These are phyloP conservation scores for Diorhabda sublineata DNA, from an alignment of 1,140 invertebrate genomes.

Conservation along the genomic window DNA sequence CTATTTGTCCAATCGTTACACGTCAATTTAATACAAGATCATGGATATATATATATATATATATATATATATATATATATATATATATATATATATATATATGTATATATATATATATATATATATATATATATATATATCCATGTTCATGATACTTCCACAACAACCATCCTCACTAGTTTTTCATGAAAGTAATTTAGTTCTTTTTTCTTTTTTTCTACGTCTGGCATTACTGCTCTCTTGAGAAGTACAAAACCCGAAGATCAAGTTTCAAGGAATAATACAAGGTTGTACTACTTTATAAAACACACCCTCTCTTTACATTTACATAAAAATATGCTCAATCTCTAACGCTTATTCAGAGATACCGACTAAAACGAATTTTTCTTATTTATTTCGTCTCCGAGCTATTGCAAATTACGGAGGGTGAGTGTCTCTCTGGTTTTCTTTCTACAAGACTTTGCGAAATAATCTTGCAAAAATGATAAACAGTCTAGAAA, in stretches of 20 bases:
- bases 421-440: neutral
- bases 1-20: too few species aligned
- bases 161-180: too few species aligned
- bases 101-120: too few species aligned
- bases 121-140: too few species aligned
- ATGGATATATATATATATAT: too few species aligned
- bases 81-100: too few species aligned
- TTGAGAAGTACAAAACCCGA: neutral
- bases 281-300: neutral
- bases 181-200: too few species aligned
- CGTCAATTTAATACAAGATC: too few species aligned
- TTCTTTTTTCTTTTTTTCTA: too few species aligned
- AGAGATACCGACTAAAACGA: neutral
- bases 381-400: conserved; percentile 3
- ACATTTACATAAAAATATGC: neutral
- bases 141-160: too few species aligned
- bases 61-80: too few species aligned
- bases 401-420: neutral
- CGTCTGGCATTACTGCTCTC: neutral
- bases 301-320: neutral
- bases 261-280: neutral
- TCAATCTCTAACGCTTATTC: neutral
- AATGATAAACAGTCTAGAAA: neutral
- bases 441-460: neutral
- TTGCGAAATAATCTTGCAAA: neutral